Evolutionary conservation across 2,888 invertebrate genomes (phyloP), one percentile per base, ranked within the genome.

Genomic region (Sicus ferrugineus): DNA sequence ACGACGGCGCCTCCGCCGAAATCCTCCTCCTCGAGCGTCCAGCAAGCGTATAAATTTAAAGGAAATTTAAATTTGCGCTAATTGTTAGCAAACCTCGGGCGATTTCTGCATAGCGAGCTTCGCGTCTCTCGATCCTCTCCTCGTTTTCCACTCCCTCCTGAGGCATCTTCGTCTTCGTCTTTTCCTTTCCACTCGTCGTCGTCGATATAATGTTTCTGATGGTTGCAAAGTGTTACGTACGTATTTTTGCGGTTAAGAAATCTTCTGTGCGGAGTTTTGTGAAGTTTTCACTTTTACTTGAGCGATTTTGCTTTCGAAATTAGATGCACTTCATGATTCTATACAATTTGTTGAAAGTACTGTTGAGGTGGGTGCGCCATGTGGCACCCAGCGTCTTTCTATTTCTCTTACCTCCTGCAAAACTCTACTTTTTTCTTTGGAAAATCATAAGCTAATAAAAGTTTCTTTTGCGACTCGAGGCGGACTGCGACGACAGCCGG

Each of bases 301-400:
- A 28, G 23, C 16, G 26, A 26, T 21, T 14, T 26, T 16, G 23
- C 11, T 54, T 21, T 9, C 54, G 14, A 26, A 23, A 54, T 54
- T 54, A 28, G 54, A 26, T 54, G 23, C 54, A 28, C 26, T 54
- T 54, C 26, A 21, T 54, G 54, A 54, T 54, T 54, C 54, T 54
- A 9, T 54, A 23, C 54, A 54, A 28, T 54, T 23, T 54, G n/a
- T 9, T 42, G 14, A 54, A 54, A 26, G 54, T 21, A 2, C 28
- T 1, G 9, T 28, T 54, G 23, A 16, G 52, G 21, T 16, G 54
- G 26, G 54, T 14, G 54, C 14, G 26, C 14, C 28, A 26, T 14
- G 9, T 11, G n/a, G n/a, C 52, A 52, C 4, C n/a, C 42, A 42
- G 42, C 42, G 14, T 4, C 42, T 42, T 42, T 2, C 42, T 42